Evolutionary conservation across 2,797 vertebrate species (phyloP).

Genomic region (Rhinichthys osculus): DNA sequence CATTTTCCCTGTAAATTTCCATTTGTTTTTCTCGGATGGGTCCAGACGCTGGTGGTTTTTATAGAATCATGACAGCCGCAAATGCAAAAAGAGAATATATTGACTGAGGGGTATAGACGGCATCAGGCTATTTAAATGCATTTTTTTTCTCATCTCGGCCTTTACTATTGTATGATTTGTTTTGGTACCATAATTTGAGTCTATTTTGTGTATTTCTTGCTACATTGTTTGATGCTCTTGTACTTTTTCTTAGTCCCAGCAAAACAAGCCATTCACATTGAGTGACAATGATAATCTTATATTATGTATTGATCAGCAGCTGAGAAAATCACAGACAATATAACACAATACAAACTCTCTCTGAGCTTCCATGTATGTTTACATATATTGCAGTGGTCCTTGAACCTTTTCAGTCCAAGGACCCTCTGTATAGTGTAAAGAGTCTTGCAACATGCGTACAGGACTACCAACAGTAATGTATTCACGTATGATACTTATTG

Average conservation of each 20-base stretch:
- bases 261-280: constrained; percentile 33
- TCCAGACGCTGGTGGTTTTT: constrained; percentile 49
- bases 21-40: constrained; percentile 54
- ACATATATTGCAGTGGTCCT: neutral
- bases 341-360: constrained; percentile 45
- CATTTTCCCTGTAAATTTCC: constrained; percentile 36
- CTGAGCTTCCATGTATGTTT: constrained; percentile 33
- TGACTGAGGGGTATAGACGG: neutral
- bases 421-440: neutral
- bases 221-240: neutral
- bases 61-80: neutral
- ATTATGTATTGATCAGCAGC: constrained; percentile 70
- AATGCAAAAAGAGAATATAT: constrained; percentile 11
- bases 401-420: neutral
- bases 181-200: constrained; percentile 15
- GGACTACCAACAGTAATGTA: neutral
- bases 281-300: constrained; percentile 49
- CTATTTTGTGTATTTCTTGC: constrained; percentile 9
- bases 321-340: constrained; percentile 57
- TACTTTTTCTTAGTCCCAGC: neutral
- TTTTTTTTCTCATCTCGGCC: neutral
- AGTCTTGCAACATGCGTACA: neutral
- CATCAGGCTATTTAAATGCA: neutral
- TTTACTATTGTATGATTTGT: constrained; percentile 11
- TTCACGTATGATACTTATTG: neutral